Percentiles rank a stretch among this genome's conserved stretches.
phyloP scores from a whole-genome alignment of 2,797 vertebrate genomes.

The Pangasius krempfi region DNA sequence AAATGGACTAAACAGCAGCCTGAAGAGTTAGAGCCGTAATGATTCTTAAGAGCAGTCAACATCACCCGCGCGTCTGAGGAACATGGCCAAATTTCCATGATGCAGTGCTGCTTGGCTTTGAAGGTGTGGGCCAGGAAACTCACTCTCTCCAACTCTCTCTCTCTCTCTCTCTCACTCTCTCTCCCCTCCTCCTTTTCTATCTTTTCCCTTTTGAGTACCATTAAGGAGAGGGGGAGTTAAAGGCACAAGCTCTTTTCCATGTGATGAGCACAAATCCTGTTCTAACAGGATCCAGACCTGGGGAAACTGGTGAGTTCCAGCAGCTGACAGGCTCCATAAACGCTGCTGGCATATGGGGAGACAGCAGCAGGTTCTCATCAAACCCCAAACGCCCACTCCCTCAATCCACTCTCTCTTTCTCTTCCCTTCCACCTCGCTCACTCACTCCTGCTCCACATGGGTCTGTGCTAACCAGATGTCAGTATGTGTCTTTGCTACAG shows the following conservation, averaged over 20 bases:
- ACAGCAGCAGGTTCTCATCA: constrained; percentile 61
- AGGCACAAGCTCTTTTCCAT: constrained; percentile 74
- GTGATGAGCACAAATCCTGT: constrained; percentile 76
- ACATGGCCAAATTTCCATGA: constrained; percentile 92
- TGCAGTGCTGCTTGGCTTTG: constrained; percentile 78
- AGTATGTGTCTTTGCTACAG: constrained; percentile 26
- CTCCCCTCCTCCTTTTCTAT: constrained; percentile 32
- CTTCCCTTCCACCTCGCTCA: constrained; percentile 22
- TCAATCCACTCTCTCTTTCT: constrained; percentile 37
- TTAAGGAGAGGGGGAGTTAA: constrained; percentile 62
- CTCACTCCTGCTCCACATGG: constrained; percentile 19
- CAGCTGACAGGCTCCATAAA: constrained; percentile 82
- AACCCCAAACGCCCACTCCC: constrained; percentile 46
- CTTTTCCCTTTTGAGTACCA: constrained; percentile 64
- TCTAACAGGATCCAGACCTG: constrained; percentile 79
- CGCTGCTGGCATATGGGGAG: constrained; percentile 57
- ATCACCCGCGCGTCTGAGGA: constrained; percentile 63
- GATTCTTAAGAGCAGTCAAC: constrained; percentile 75
- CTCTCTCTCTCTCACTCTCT: constrained; percentile 11
- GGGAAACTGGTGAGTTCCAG: constrained; percentile 71
- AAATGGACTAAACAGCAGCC: constrained; percentile 28
- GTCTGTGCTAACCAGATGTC: constrained; percentile 51
- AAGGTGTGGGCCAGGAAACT: constrained; percentile 76
- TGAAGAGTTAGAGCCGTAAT: constrained; percentile 55
- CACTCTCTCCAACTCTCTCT: constrained; percentile 43